Percentiles rank a stretch among this genome's conserved stretches.
phyloP scores from a whole-genome alignment of 2,113 vertebrate genomes.

The Blennius ocellaris region DNA sequence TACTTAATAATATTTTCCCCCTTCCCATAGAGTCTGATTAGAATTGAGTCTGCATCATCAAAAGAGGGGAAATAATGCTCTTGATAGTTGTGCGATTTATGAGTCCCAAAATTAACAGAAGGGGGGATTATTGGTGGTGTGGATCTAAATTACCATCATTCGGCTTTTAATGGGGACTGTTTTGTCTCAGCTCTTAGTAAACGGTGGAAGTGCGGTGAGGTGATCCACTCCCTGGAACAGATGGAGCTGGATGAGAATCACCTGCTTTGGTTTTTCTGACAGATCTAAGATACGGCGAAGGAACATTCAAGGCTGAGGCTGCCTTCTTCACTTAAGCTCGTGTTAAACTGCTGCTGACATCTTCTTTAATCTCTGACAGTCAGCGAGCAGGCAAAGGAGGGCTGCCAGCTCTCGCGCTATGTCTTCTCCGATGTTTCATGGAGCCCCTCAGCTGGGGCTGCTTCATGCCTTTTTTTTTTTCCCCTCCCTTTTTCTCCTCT shows the following conservation, averaged over 20 bases:
- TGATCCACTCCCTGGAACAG: slow-evolving; percentile 55
- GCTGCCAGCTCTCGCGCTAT: slow-evolving; percentile 57
- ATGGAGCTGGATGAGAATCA: slow-evolving; percentile 66
- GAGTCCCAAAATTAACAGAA: slow-evolving; percentile 55
- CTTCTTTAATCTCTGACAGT: slow-evolving; percentile 84
- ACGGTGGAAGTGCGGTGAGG: slow-evolving; percentile 8
- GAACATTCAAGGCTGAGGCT: slow-evolving; percentile 66
- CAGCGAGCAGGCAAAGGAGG: slow-evolving; percentile 49
- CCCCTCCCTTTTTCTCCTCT: too few species aligned
- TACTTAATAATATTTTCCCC: slow-evolving; percentile 70
- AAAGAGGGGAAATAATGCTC: slow-evolving; percentile 61
- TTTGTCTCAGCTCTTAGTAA: slow-evolving; percentile 32
- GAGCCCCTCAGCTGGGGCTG: slow-evolving; percentile 48
- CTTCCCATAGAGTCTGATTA: slow-evolving; percentile 69
- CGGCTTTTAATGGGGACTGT: slow-evolving; percentile 52
- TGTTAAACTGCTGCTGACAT: slow-evolving; percentile 84
- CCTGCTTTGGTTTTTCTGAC: slow-evolving; percentile 77
- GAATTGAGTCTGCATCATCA: slow-evolving; percentile 73
- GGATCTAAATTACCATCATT: slow-evolving; percentile 66
- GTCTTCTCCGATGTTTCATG: slow-evolving; percentile 74
- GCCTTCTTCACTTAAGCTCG: slow-evolving; percentile 74
- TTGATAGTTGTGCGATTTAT: slow-evolving; percentile 63
- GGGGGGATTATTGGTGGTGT: slow-evolving; percentile 62
- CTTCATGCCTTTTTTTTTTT: slow-evolving; percentile 43
- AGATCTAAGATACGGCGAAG: slow-evolving; percentile 74